Evolutionary conservation across 2,888 invertebrate genomes (phyloP).

Genomic region (Melanchra persicariae): DNA sequence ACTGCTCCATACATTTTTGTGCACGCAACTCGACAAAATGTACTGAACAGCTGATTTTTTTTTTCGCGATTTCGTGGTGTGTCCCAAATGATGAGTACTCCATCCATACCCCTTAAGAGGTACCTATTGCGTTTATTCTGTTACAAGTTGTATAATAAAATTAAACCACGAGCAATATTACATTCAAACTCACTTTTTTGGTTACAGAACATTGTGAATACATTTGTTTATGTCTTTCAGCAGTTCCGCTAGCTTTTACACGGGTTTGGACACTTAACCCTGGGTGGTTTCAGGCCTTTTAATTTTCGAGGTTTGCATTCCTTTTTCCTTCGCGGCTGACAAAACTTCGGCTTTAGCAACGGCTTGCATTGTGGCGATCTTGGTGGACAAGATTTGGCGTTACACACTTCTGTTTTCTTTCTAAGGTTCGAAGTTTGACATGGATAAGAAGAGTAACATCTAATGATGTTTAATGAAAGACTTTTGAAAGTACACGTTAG

Average conservation of each 20-base stretch:
- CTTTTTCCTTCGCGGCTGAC: neutral
- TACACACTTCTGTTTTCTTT: neutral
- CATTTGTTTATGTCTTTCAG: neutral
- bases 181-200: constrained; percentile 9
- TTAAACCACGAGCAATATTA: constrained; percentile 1
- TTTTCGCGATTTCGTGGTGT: too few relatives aligned
- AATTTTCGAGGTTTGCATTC: too few relatives aligned
- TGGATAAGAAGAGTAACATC: neutral
- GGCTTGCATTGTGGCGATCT: neutral
- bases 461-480: neutral
- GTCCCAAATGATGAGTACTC: too few relatives aligned
- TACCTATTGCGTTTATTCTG: too few relatives aligned
- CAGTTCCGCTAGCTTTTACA: too few relatives aligned
- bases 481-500: neutral
- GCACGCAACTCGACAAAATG: too few relatives aligned
- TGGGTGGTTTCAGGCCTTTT: neutral
- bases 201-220: neutral
- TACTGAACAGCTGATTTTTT: too few relatives aligned
- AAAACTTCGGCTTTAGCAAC: neutral
- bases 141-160: neutral
- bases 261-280: neutral
- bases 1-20: too few relatives aligned
- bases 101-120: too few relatives aligned
- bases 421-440: neutral
- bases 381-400: neutral